Evolutionary conservation across 2,113 vertebrate genomes (phyloP), one percentile per base, ranked within the genome.

Genomic region (Toxotes chatareus): DNA sequence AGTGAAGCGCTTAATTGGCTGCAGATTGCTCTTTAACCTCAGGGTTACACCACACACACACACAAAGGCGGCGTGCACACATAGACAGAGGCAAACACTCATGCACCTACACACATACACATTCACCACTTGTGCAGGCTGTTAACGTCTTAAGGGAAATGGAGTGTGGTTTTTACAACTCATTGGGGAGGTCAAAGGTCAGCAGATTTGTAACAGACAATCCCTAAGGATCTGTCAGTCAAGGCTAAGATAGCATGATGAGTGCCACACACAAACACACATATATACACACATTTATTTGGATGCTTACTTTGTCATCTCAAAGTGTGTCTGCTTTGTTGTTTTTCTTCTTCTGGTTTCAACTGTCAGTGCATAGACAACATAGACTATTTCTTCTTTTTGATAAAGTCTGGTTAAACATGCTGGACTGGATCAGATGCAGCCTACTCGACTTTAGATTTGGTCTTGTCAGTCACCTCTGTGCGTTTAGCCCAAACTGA

Each of bases 21-120:
- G 91, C 92, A 95, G 93, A 94, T 94, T 93, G 93, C 93, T 94
- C 95, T 94, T 94, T 93, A 95, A 94, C 94, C 94, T 91, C 75
- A 74, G 86, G 93, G 93, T 94, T 93, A 91, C 81, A 68, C 79
- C 71, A 17, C 76, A 79, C 71, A 59, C 53, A 27, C 68, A 69
- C 67, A 57, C 40, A 53, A 23, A 73, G 46, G 68, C 9, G 12
- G 21, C 40, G 3, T 17, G 13, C 27, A 46, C 86, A 53, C 62
- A 51, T 21, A 73, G 6, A 63, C 59, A 67, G 31, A 85, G 9
- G 42, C 62, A 64, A 36, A 53, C 53, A 34, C 76, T 63, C 62
- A 21, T 7, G 17, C 85, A 38, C 44, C 31, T n/a, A 17, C 27
- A 32, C 36, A 53, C 76, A 67, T 16, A 70, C 62, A 67, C 61